Base-by-base conservation (phyloP, 2,797 vertebrate genomes). In the Ctenosaura bakeri region DNA sequence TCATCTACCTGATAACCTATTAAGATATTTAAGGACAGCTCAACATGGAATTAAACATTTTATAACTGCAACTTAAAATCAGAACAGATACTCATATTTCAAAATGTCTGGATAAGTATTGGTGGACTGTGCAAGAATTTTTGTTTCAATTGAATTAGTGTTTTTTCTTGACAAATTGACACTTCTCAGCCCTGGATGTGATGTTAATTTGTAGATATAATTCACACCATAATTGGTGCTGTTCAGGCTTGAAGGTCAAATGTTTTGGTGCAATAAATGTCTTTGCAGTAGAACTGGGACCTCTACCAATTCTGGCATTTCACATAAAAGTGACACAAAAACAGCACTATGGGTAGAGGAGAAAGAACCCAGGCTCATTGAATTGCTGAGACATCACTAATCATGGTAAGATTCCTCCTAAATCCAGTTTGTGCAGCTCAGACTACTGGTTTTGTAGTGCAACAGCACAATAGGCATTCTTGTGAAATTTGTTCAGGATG, bases 131-230 rank as follows among this genome's bases (percentile, higher is more conserved):
- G 13, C 24, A 82, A 82, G 79, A 88, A 42, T 56, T 24, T 8
- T 56, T 18, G 7, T 73, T 73, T 88, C 42, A 54, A 52, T 26
- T 50, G 12, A 66, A 52, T 35, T 35, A 50, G 35, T 69, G 52
- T 52, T 66, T 87, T 71, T 88, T 56, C 87, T 32, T 71, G 50
- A 20, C 22, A 88, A 32, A 82, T 82, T 29, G 50, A n/a, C 73
- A n/a, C 20, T 88, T 64, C 24, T 13, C 32, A 62, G 35, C 29
- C 83, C 1, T 59, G 50, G 14, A 6, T 10, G 38, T 66, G 20
- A n/a, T 88, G 22, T 18, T 66, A 80, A 80, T 80, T 69, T 64
- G 32, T 54, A n/a, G 24, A n/a, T 20, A 52, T 38, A 10, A 80
- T 54, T 54, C 66, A 46, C 38, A 80, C 38, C 46, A 52, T 6